phyloP scores from a whole-genome alignment of 1,140 invertebrate species.

The Drosophila pallidifrons region DNA sequence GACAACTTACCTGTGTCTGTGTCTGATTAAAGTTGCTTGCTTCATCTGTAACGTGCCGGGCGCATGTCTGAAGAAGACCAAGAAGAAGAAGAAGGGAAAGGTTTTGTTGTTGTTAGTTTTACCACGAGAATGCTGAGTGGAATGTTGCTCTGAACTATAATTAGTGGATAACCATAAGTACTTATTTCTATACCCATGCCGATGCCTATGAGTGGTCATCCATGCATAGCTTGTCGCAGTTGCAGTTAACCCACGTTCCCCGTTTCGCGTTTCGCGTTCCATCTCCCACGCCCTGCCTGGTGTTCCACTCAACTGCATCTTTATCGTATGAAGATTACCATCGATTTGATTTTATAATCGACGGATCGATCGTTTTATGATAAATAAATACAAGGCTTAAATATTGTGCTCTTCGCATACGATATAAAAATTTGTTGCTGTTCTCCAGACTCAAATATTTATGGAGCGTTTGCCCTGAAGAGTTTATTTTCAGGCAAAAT shows the following conservation, averaged over 20 bases:
- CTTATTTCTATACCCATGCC: slow-evolving; percentile 40
- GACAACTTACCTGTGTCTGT: slow-evolving; percentile 80
- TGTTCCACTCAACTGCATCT: slow-evolving; percentile 38
- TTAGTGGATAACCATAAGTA: slow-evolving; percentile 68
- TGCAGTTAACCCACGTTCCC: slow-evolving; percentile 5
- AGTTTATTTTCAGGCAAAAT: not conserved
- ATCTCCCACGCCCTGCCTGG: slow-evolving; percentile 33
- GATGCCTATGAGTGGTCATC: slow-evolving; percentile 50
- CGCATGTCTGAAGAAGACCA: slow-evolving; percentile 66
- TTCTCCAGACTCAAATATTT: not conserved
- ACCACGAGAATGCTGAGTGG: slow-evolving; percentile 56
- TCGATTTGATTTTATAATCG: slow-evolving; percentile 44
- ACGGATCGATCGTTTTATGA: slow-evolving; percentile 17
- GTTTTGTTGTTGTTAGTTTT: slow-evolving; percentile 47
- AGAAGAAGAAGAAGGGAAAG: slow-evolving; percentile 24
- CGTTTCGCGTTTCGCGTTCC: slow-evolving; percentile 1
- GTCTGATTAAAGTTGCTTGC: slow-evolving; percentile 78
- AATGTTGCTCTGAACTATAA: slow-evolving; percentile 65
- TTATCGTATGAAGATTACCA: slow-evolving; percentile 47
- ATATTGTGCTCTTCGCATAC: not conserved
- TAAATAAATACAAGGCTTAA: slow-evolving; percentile 1
- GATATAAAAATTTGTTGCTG: not conserved
- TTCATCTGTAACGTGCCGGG: slow-evolving; percentile 79
- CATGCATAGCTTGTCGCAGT: slow-evolving; percentile 28
- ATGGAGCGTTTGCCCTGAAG: not conserved